Evolutionary conservation across 2,797 vertebrate species (phyloP).

Genomic region (Gorsachius magnificus): DNA sequence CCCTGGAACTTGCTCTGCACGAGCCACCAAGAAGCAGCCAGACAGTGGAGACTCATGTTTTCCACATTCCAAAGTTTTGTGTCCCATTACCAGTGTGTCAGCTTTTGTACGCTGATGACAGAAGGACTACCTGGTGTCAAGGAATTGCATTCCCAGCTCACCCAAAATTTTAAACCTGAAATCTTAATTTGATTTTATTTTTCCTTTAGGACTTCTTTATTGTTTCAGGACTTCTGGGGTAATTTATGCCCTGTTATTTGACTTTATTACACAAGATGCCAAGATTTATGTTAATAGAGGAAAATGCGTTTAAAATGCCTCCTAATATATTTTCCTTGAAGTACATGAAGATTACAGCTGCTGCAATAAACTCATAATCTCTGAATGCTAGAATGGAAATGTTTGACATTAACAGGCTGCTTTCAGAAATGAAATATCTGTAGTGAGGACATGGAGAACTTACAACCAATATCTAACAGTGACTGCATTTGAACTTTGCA

Average conservation of each 20-base stretch:
- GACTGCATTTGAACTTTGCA: not conserved
- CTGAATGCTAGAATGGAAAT: constrained; percentile 47
- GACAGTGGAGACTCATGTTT: not conserved
- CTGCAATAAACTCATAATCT: constrained; percentile 58
- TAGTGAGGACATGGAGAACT: not conserved
- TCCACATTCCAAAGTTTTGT: not conserved
- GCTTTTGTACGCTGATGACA: not conserved
- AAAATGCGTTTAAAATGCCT: constrained; percentile 51
- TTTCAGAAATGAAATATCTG: constrained; percentile 56
- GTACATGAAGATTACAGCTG: constrained; percentile 33
- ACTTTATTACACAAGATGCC: not conserved
- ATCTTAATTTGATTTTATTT: not conserved
- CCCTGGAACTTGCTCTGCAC: not conserved
- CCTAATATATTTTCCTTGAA: constrained; percentile 53
- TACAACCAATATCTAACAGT: not conserved
- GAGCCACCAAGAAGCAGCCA: not conserved
- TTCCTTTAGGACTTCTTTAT: not conserved
- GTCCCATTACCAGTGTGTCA: not conserved
- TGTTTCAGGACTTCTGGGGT: not conserved
- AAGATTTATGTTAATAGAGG: constrained; percentile 46
- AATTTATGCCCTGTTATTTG: constrained; percentile 42
- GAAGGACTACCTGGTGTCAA: not conserved
- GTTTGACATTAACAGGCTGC: constrained; percentile 62
- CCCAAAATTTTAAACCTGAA: not conserved
- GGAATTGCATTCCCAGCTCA: not conserved